Percentiles rank a stretch among this genome's conserved stretches.
Conservation (phyloP, 2,888 invertebrate species). For the Ectobius pallidus region DNA sequence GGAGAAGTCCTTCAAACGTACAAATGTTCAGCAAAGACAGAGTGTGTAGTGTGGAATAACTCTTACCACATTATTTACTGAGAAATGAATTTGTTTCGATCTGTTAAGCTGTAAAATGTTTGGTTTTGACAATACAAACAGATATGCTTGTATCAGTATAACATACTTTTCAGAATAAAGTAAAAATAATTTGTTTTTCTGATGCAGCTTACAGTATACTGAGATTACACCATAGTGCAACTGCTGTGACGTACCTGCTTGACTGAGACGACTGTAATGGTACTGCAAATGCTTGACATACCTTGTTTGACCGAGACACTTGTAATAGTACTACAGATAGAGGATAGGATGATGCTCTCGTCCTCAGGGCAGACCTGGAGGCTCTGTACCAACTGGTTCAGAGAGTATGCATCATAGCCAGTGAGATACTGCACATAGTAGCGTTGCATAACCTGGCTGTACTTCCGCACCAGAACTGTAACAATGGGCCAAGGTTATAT, state of each 20-base stretch:
- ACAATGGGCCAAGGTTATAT: slow-evolving; percentile 33
- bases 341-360: slow-evolving; percentile 91
- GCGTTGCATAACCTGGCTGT: slow-evolving; percentile 95
- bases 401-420: slow-evolving; percentile 92
- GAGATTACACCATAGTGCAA: no score
- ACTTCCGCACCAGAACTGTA: slow-evolving; percentile 83
- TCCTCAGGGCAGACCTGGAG: slow-evolving; percentile 89
- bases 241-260: slow-evolving; percentile 88
- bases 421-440: slow-evolving; percentile 97
- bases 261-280: slow-evolving; percentile 81
- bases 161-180: no score
- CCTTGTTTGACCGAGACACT: slow-evolving; percentile 86
- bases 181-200: no score
- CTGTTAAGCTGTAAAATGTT: no score
- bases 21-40: no score
- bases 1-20: no score
- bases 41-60: no score
- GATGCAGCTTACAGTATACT: no score
- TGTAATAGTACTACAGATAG: slow-evolving; percentile 87
- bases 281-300: slow-evolving; percentile 82
- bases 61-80: no score
- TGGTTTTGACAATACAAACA: no score
- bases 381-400: slow-evolving; percentile 84
- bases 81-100: no score
- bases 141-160: no score